Conservation (phyloP, 1,140 invertebrate species). For the Anastatus disparis region DNA sequence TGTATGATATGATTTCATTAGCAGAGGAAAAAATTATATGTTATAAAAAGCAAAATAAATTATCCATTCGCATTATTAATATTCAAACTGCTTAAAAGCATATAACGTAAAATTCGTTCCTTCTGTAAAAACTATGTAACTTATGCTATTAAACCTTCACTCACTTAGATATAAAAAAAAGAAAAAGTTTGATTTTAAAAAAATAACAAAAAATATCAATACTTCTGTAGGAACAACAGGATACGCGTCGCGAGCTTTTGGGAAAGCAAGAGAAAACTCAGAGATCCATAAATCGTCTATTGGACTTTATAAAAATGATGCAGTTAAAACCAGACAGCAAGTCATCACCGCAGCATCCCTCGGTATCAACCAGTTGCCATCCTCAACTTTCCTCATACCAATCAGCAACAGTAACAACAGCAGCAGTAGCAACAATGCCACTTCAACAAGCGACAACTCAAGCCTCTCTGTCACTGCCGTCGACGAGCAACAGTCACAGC, state of each 20-base stretch:
- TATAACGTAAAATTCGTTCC: too few species aligned
- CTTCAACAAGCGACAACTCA: too few species aligned
- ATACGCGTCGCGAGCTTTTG: constrained; percentile 58
- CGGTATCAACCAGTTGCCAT: constrained; percentile 56
- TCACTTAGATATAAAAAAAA: too few species aligned
- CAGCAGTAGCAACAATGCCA: too few species aligned
- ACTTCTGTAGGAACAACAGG: constrained; percentile 59
- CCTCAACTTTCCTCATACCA: constrained; percentile 63
- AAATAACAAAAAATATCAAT: neutral
- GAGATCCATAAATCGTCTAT: constrained; percentile 62
- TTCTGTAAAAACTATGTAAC: too few species aligned
- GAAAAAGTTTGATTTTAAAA: too few species aligned
- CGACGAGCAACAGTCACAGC: constrained; percentile 14
- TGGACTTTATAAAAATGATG: constrained; percentile 64
- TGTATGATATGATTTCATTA: too few species aligned
- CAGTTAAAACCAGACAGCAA: constrained; percentile 49
- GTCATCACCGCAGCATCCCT: constrained; percentile 49
- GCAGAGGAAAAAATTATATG: too few species aligned
- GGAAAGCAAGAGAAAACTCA: constrained; percentile 63
- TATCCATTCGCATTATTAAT: too few species aligned
- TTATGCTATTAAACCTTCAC: too few species aligned
- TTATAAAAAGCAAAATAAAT: too few species aligned
- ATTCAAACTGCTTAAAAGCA: too few species aligned
- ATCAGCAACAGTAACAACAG: constrained; percentile 44
- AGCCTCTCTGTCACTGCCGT: constrained; percentile 2